Conservation (phyloP, 2,888 invertebrate species). For the Ornithoptera alexandrae region DNA sequence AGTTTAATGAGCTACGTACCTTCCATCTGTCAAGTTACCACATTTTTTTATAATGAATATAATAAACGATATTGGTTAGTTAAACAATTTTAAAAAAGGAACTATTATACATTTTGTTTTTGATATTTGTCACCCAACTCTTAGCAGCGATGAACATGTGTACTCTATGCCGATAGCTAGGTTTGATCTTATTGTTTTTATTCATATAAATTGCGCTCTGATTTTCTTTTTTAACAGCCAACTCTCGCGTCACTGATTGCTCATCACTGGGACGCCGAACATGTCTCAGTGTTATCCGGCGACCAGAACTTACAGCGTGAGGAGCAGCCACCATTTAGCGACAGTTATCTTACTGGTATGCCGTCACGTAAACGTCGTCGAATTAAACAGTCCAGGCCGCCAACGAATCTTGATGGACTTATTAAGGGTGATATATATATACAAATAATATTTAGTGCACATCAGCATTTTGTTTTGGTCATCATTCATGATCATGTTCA, state of each 20-base stretch:
- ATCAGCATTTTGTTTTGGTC: background rate
- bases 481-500: background rate
- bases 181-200: no score
- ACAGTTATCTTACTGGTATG: conserved; percentile 94
- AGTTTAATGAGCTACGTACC: no score
- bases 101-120: no score
- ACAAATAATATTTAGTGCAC: background rate
- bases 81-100: no score
- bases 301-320: conserved; percentile 87
- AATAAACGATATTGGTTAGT: no score
- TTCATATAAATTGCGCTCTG: background rate
- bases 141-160: no score
- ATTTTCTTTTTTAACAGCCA: background rate
- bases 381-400: conserved; percentile 62
- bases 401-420: conserved; percentile 53
- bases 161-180: no score
- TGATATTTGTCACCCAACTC: no score
- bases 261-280: conserved; percentile 71
- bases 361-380: conserved; percentile 93
- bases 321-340: conserved; percentile 84
- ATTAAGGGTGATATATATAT: conserved; percentile 46
- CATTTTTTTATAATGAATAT: no score
- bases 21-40: no score
- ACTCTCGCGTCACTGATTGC: conserved; percentile 48
- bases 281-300: conserved; percentile 92